Evolutionary conservation across 1,140 invertebrate species (phyloP), one percentile per base, ranked within the genome.

Genomic region (Calephelis nemesis): DNA sequence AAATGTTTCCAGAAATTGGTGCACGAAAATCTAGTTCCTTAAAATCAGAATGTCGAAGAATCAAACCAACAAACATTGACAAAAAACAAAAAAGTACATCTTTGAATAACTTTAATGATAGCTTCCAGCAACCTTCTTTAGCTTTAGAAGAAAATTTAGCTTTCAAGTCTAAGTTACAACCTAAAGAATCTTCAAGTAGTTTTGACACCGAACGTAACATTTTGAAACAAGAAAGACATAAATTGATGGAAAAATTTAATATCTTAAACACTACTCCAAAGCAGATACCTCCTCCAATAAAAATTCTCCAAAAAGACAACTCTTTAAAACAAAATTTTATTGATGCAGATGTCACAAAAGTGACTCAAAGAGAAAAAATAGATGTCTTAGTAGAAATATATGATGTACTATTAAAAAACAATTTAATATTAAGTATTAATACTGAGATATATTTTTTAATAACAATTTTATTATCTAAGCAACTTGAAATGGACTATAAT

Each of bases 221-320:
- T 5, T 70, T 92, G 12, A 90, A 90, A 70, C 82, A 87, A 42
- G 90, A 92, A 60, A 73, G 85, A 12, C 86, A 91, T 12, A 92
- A 91, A 64, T 70, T 92, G n/a, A 89, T 91, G 81, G 87, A 91
- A 67, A 92, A 92, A 75, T 92, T 92, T 65, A 92, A 90, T 68
- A 83, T 86, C 68, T 70, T 92, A 39, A 88, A 83, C 63, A 84
- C 81, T 12, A 74, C 78, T 0, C 74, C 78, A 6, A 88, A 82
- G 67, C 63, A 74, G n/a, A 62, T 63, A n/a, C 78, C 81, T 5
- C 85, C 88, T 7, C 78, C 83, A 64, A 83, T 86, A 9, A 88
- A 86, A 67, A 78, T 91, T 42, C 78, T 75, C 4, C 76, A 85
- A 58, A 81, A 82, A 66, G 76, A 86, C 30, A 75, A 72, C 0